Conservation (phyloP, 1,140 invertebrate genomes). For the Chironomus tepperi region DNA sequence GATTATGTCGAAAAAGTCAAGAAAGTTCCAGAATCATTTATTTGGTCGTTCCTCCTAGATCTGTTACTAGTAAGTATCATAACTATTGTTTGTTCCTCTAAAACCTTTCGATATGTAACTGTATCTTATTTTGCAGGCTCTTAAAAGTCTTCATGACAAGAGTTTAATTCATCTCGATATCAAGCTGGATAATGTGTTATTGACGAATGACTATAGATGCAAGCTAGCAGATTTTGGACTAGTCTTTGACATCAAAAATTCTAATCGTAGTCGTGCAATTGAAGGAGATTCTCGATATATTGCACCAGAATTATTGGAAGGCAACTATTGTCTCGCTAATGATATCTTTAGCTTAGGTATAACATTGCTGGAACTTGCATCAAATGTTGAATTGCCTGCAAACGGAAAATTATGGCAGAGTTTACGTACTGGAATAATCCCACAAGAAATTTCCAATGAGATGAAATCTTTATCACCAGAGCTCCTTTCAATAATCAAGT, state of each 20-base stretch:
- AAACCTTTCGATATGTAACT: not conserved
- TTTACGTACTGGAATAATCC: slow-evolving; percentile 45
- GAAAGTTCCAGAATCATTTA: slow-evolving; percentile 41
- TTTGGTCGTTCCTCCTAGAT: slow-evolving; percentile 38
- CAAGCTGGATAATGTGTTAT: slow-evolving; percentile 67
- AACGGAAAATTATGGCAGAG: slow-evolving; percentile 61
- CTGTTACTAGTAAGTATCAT: slow-evolving; percentile 28
- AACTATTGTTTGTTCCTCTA: not conserved
- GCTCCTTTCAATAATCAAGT: slow-evolving; percentile 45
- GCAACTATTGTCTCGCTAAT: slow-evolving; percentile 50
- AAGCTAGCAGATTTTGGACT: slow-evolving; percentile 70
- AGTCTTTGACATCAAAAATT: slow-evolving; percentile 54
- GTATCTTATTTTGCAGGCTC: slow-evolving; percentile 40
- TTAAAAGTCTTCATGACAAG: slow-evolving; percentile 57
- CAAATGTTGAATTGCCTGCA: slow-evolving; percentile 59
- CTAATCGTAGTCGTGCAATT: slow-evolving; percentile 43
- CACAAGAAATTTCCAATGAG: slow-evolving; percentile 36
- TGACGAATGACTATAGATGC: slow-evolving; percentile 49
- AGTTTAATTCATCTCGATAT: slow-evolving; percentile 66
- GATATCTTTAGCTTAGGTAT: slow-evolving; percentile 64
- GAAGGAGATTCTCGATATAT: slow-evolving; percentile 72
- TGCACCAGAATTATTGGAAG: slow-evolving; percentile 60
- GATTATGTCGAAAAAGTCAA: slow-evolving; percentile 39
- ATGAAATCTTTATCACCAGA: slow-evolving; percentile 41
- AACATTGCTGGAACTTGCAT: slow-evolving; percentile 60